phyloP scores from a whole-genome alignment of 2,888 invertebrate species.

The Arrhopalites spinosus region DNA sequence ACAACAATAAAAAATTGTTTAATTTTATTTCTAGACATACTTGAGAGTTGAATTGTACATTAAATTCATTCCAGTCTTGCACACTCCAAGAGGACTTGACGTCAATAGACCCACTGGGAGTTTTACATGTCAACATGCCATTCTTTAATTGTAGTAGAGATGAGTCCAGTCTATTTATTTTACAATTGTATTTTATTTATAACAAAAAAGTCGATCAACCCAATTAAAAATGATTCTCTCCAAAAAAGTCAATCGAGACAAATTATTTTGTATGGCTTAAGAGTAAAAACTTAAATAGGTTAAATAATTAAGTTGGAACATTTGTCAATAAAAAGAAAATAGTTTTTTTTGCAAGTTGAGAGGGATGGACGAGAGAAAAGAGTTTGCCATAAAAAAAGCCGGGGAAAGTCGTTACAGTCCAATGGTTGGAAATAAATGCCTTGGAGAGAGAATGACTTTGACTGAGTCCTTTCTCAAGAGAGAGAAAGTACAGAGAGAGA shows the following conservation, averaged over 20 bases:
- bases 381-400: constrained; percentile 30
- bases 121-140: constrained; percentile 42
- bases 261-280: not conserved
- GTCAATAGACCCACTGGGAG: constrained; percentile 43
- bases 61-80: constrained; percentile 50
- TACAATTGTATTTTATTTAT: too few relatives aligned
- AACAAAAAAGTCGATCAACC: too few relatives aligned
- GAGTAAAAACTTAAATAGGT: constrained; percentile 7
- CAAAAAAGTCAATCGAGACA: too few relatives aligned
- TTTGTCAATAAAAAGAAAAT: constrained; percentile 28
- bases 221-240: too few relatives aligned
- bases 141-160: constrained; percentile 44
- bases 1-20: too few relatives aligned
- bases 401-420: constrained; percentile 29
- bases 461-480: not conserved
- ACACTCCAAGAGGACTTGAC: constrained; percentile 48
- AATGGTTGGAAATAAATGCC: constrained; percentile 30
- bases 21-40: too few relatives aligned
- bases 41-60: constrained; percentile 39
- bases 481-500: constrained; percentile 21
- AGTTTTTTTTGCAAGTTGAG: not conserved
- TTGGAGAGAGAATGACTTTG: constrained; percentile 31
- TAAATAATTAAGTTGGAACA: constrained; percentile 25
- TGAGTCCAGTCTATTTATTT: constrained; percentile 38
- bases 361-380: not conserved